Conservation (phyloP, 2,797 vertebrate genomes). For the Cyclopterus lumpus region DNA sequence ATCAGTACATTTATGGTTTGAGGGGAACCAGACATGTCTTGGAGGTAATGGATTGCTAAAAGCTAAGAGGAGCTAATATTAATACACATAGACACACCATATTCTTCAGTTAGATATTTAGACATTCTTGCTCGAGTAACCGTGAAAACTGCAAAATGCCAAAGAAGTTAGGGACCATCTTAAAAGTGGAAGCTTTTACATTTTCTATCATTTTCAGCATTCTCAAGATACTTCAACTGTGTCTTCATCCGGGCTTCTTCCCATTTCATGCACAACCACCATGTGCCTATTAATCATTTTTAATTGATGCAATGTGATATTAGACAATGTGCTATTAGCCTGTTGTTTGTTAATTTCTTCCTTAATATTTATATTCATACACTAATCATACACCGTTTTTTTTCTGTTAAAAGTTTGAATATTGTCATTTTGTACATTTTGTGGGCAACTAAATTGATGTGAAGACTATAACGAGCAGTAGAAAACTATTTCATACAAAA, state of each 20-base stretch:
- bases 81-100: not conserved
- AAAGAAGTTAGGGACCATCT: not conserved
- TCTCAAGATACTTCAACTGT: not conserved
- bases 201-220: not conserved
- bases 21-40: not conserved
- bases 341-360: not conserved
- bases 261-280: not conserved
- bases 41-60: not conserved
- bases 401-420: not conserved
- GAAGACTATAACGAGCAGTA: not conserved
- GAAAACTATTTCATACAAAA: not conserved
- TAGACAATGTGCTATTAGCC: not conserved
- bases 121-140: not conserved
- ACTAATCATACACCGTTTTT: not conserved
- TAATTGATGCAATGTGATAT: not conserved
- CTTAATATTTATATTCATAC: not conserved
- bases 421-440: not conserved
- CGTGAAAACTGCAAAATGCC: not conserved
- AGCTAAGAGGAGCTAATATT: not conserved
- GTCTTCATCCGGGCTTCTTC: not conserved
- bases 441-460: not conserved
- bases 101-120: not conserved
- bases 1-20: not conserved
- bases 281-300: not conserved
- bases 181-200: not conserved